A percentile compares a stretch with the other conserved stretches of the same genome.
phyloP scores from a whole-genome alignment of 1,140 invertebrate species.

The Apis dorsata region DNA sequence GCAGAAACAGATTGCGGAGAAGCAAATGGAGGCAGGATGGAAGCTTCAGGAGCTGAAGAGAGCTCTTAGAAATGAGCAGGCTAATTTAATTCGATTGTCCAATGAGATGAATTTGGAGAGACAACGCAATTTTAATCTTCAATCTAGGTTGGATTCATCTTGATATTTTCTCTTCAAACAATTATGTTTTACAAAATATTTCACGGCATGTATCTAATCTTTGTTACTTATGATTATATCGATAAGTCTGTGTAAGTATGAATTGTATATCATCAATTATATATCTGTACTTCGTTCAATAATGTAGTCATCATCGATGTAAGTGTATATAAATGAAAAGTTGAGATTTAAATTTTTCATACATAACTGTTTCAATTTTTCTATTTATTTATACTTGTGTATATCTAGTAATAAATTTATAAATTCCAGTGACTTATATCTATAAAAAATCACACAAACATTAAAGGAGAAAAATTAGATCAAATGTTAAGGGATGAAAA shows the following conservation, averaged over 20 bases:
- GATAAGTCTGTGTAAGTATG: too few relatives aligned
- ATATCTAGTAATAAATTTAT: too few relatives aligned
- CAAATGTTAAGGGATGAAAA: too few relatives aligned
- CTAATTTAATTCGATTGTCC: constrained; percentile 64
- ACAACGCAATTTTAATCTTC: constrained; percentile 65
- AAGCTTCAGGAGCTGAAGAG: constrained; percentile 67
- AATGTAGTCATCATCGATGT: background rate
- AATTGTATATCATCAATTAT: too few relatives aligned
- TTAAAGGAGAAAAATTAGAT: too few relatives aligned
- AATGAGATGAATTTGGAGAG: constrained; percentile 68
- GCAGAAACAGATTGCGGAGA: constrained; percentile 71
- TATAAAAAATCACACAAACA: too few relatives aligned
- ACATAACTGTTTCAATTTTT: too few relatives aligned
- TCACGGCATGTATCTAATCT: background rate
- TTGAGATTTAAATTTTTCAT: too few relatives aligned
- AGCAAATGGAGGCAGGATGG: constrained; percentile 64
- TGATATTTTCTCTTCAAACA: constrained; percentile 21
- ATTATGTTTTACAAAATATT: background rate
- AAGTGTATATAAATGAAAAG: constrained; percentile 1
- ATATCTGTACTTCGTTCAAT: background rate
- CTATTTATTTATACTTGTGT: too few relatives aligned
- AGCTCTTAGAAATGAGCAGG: constrained; percentile 64
- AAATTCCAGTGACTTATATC: too few relatives aligned
- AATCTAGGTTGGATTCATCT: constrained; percentile 52
- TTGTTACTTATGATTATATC: background rate